Conservation (phyloP, 2,888 invertebrate genomes). For the Lasioglossum calceatum region DNA sequence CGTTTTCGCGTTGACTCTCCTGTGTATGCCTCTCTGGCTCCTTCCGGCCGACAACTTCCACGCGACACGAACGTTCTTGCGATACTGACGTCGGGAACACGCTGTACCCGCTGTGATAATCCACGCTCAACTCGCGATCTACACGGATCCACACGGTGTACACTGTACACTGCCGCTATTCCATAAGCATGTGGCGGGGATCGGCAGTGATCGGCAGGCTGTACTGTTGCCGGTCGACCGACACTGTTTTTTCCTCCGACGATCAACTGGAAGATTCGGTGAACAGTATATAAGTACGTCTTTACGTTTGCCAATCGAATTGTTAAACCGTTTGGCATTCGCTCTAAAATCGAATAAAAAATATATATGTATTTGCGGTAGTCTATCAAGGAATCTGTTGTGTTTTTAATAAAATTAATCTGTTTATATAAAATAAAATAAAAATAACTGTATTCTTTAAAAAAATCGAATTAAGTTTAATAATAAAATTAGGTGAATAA, state of each 20-base stretch:
- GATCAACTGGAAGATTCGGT: not conserved
- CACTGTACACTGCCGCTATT: constrained; percentile 7
- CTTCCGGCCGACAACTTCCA: constrained; percentile 25
- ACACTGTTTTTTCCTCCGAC: not conserved
- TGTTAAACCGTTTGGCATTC: not conserved
- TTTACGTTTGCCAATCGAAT: too few species aligned
- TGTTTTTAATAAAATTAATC: too few species aligned
- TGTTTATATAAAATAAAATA: too few species aligned
- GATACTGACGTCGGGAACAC: constrained; percentile 43
- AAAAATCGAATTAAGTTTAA: too few species aligned
- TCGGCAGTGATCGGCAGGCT: not conserved
- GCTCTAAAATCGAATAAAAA: not conserved
- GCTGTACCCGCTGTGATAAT: constrained; percentile 29
- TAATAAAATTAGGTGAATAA: too few species aligned
- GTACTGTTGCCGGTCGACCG: not conserved
- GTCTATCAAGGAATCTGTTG: not conserved
- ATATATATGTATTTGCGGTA: not conserved
- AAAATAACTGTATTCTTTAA: too few species aligned
- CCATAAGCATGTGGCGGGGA: constrained; percentile 11
- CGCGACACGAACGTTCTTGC: constrained; percentile 38
- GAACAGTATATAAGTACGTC: not conserved
- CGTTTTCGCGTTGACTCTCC: not conserved
- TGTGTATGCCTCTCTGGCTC: not conserved
- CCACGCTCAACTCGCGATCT: constrained; percentile 12
- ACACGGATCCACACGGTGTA: constrained; percentile 6